Percentiles rank a stretch among this genome's conserved stretches.
Evolutionary conservation across 2,113 vertebrate species (phyloP).

Genomic region (Notiomystis cincta): DNA sequence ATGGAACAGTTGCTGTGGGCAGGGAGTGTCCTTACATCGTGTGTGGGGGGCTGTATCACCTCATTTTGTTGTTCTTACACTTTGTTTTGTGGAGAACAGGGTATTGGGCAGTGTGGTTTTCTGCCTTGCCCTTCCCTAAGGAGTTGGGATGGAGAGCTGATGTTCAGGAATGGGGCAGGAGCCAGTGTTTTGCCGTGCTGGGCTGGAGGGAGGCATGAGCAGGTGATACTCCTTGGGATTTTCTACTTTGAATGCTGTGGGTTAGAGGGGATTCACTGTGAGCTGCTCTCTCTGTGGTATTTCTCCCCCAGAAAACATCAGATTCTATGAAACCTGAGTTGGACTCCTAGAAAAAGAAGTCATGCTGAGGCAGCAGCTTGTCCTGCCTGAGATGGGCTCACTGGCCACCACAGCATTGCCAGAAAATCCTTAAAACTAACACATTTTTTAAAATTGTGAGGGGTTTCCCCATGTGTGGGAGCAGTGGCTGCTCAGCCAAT

Average conservation of each 20-base stretch:
- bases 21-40: neutral
- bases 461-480: neutral
- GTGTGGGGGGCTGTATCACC: neutral
- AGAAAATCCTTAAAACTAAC: neutral
- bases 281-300: neutral
- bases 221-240: neutral
- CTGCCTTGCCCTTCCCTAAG: neutral
- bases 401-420: neutral
- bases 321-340: neutral
- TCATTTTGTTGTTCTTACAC: fast-evolving
- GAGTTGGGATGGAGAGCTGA: neutral
- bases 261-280: neutral
- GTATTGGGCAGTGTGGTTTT: fast-evolving
- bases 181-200: neutral
- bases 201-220: neutral
- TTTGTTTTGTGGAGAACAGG: neutral
- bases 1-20: fast-evolving
- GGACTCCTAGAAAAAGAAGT: neutral
- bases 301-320: neutral
- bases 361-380: neutral
- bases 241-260: fast-evolving
- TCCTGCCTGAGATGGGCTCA: neutral
- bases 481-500: fast-evolving
- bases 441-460: fast-evolving
- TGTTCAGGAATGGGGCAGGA: neutral